phyloP scores from a whole-genome alignment of 2,888 invertebrate genomes.

The Clistopyga incitator region DNA sequence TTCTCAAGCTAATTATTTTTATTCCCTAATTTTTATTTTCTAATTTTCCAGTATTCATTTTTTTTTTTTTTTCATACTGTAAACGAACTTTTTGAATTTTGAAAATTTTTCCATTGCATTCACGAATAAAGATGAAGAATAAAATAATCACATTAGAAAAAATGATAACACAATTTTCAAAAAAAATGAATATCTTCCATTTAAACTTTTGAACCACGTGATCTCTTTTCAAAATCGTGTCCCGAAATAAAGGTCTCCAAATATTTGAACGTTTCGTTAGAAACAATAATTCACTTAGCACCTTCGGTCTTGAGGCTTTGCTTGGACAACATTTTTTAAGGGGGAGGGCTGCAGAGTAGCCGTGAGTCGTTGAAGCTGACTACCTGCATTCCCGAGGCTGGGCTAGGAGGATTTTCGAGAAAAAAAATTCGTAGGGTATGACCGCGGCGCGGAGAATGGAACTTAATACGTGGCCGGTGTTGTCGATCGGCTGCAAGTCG shows the following conservation, averaged over 20 bases:
- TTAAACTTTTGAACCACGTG: not conserved
- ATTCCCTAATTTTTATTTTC: too few relatives aligned
- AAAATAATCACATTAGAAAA: too few relatives aligned
- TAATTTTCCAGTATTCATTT: too few relatives aligned
- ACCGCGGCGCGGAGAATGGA: slow-evolving; percentile 49
- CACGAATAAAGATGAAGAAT: too few relatives aligned
- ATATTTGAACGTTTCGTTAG: not conserved
- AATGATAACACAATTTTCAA: too few relatives aligned
- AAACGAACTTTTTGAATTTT: too few relatives aligned
- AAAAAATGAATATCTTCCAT: too few relatives aligned
- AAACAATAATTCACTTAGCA: not conserved
- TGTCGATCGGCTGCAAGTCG: slow-evolving; percentile 26
- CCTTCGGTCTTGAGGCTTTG: not conserved
- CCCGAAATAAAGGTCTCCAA: not conserved
- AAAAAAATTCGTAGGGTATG: slow-evolving; percentile 47
- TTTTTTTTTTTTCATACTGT: too few relatives aligned
- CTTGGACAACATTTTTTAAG: not conserved
- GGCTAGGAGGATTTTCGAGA: not conserved
- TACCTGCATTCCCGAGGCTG: slow-evolving; percentile 29
- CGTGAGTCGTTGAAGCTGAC: slow-evolving; percentile 48
- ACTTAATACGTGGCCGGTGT: slow-evolving; percentile 50
- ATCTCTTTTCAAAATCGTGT: not conserved
- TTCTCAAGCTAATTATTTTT: too few relatives aligned
- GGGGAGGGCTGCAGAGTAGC: slow-evolving; percentile 22
- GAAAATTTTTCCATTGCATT: too few relatives aligned